Conservation (phyloP, 2,888 invertebrate genomes). For the Pandemis cinnamomeana region DNA sequence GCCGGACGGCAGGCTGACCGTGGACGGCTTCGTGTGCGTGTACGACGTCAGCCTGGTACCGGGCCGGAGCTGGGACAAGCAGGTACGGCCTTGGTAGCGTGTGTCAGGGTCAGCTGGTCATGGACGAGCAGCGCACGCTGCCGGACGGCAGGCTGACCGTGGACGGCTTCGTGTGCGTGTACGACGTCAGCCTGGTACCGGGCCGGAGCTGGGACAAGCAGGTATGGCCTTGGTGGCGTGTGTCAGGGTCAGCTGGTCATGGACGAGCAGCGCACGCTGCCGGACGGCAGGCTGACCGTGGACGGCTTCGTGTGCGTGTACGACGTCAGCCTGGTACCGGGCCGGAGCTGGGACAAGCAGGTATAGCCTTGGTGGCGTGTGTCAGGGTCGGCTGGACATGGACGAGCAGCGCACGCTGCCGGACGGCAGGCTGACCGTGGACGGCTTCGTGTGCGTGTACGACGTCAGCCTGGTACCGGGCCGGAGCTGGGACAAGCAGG, state of each 20-base stretch:
- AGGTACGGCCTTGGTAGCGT: conserved; percentile 85
- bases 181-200: conserved; percentile 97
- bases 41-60: conserved; percentile 98
- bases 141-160: conserved; percentile 96
- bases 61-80: conserved; percentile 95
- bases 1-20: conserved; percentile 95
- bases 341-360: conserved; percentile 95
- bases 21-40: conserved; percentile 98
- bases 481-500: conserved; percentile 94
- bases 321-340: conserved; percentile 97
- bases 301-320: conserved; percentile 98
- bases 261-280: no score
- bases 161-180: conserved; percentile 97
- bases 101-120: conserved; percentile 97
- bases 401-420: no score
- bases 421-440: conserved; percentile 95
- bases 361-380: conserved; percentile 77
- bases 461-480: conserved; percentile 98
- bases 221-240: conserved; percentile 79
- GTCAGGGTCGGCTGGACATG: no score
- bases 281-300: conserved; percentile 93
- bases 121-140: conserved; percentile 96
- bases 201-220: conserved; percentile 96
- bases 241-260: no score
- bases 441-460: conserved; percentile 98